Evolutionary conservation across 1,140 invertebrate species (phyloP).

Genomic region (Centruroides vittatus): DNA sequence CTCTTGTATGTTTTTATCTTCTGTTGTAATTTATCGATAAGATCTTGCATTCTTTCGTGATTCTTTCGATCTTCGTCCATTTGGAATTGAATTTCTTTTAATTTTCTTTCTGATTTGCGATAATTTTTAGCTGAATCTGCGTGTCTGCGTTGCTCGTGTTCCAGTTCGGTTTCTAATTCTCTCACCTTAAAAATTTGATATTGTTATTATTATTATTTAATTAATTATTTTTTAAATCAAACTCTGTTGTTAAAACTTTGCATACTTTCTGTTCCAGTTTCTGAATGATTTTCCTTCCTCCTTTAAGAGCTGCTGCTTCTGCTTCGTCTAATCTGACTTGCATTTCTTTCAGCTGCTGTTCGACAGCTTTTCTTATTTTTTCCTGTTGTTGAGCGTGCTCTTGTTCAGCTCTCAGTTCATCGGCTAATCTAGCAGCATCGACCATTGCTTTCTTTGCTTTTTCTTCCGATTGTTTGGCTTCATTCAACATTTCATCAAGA

Average conservation of each 20-base stretch:
- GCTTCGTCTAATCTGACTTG: constrained; percentile 51
- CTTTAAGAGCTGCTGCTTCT: constrained; percentile 69
- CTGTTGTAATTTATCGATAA: constrained; percentile 44
- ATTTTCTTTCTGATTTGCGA: constrained; percentile 37
- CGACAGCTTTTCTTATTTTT: constrained; percentile 91
- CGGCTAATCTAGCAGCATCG: constrained; percentile 90
- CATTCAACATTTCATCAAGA: constrained; percentile 88
- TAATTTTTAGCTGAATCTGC: constrained; percentile 61
- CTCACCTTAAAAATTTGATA: constrained; percentile 28
- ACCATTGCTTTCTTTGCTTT: constrained; percentile 97
- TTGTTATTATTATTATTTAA: background rate
- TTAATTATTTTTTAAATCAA: background rate
- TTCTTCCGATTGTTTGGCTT: constrained; percentile 91
- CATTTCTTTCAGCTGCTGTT: constrained; percentile 95
- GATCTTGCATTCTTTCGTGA: constrained; percentile 37
- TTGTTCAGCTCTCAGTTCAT: constrained; percentile 96
- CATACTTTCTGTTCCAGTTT: constrained; percentile 36
- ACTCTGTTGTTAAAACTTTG: background rate
- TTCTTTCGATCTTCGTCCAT: constrained; percentile 39
- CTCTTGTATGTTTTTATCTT: constrained; percentile 48
- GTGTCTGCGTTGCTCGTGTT: constrained; percentile 94
- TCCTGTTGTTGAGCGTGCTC: constrained; percentile 95
- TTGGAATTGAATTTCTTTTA: constrained; percentile 45
- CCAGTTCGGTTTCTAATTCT: constrained; percentile 92
- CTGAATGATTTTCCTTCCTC: constrained; percentile 67